Evolutionary conservation across 2,888 invertebrate species (phyloP), one percentile per base, ranked within the genome.

Genomic region (Microctonus hyperodae): DNA sequence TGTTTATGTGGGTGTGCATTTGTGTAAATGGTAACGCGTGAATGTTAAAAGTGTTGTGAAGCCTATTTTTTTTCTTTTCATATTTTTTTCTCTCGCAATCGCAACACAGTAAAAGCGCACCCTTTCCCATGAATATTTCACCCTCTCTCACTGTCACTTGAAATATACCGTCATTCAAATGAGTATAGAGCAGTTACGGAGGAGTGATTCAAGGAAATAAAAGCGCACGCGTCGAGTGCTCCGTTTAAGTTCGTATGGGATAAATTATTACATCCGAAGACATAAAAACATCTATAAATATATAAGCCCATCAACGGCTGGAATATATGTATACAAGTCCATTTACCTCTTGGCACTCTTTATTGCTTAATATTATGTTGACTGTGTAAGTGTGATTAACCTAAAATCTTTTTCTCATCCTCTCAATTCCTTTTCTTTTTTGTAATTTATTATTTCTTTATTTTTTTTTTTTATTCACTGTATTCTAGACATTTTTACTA

Each of bases 231-330:
- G 72, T 55, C 9, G 55, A 55, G 31, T 28, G 31, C 55, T 16
- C 13, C 28, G 16, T 28, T 33, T 3, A 20, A 23, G 25, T 28
- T 25, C 72, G 11, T 28, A 33, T 35, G 72, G 72, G 69, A 78
- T 78, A 76, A 78, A 78, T 78, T 76, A 79, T 78, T 76, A 73
- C 72, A 73, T 74, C 72, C 72, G 68, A 67, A 66, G 67, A 67
- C 74, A 68, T 76, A 76, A 75, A 75, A 77, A 76, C 69, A 72
- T 75, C 75, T 73, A 75, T 72, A 74, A 76, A 76, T 72, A 75
- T 73, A 65, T 55, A 20, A 44, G 62, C 25, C 16, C 16, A 57
- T 58, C 62, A 31, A 48, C 57, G 20, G n/a, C 9, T n/a, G n/a
- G n/a, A n/a, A n/a, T n/a, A n/a, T n/a, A n/a, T n/a, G 16, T 44